Evolutionary conservation across 2,113 vertebrate species (phyloP).

Genomic region (Ammodytes dubius): DNA sequence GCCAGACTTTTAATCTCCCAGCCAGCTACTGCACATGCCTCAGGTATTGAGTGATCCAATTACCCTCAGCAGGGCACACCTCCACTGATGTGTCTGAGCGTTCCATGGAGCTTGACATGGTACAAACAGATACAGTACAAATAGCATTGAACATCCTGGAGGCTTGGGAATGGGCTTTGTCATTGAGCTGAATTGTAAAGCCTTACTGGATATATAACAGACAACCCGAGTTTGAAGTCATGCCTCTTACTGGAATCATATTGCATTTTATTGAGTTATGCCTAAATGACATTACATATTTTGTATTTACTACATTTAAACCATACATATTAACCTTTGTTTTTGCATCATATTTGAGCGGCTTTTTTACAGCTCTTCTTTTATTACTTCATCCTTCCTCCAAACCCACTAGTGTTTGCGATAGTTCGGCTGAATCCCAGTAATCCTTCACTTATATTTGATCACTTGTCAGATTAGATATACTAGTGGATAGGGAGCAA

Average conservation of each 20-base stretch:
- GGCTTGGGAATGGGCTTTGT: not conserved
- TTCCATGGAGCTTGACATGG: conserved; percentile 32
- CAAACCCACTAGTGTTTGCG: not conserved
- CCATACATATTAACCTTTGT: no score
- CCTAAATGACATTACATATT: no score
- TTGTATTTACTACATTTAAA: no score
- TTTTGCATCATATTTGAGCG: no score
- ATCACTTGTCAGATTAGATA: not conserved
- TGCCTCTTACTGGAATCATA: not conserved
- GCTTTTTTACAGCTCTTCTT: not conserved
- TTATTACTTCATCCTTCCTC: not conserved
- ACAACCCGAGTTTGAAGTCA: not conserved
- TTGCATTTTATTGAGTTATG: not conserved
- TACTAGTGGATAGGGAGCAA: not conserved
- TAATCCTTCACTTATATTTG: not conserved
- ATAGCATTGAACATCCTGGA: conserved; percentile 25
- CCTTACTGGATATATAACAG: not conserved
- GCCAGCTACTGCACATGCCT: not conserved
- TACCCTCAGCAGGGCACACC: conserved; percentile 26
- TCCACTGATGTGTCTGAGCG: conserved; percentile 11
- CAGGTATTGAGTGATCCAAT: conserved; percentile 60
- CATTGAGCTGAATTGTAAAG: not conserved
- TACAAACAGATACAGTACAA: conserved; percentile 30
- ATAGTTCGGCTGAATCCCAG: not conserved
- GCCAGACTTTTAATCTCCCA: not conserved